Conservation (phyloP, 1,140 invertebrate species). For the Melipona quadrifasciata region DNA sequence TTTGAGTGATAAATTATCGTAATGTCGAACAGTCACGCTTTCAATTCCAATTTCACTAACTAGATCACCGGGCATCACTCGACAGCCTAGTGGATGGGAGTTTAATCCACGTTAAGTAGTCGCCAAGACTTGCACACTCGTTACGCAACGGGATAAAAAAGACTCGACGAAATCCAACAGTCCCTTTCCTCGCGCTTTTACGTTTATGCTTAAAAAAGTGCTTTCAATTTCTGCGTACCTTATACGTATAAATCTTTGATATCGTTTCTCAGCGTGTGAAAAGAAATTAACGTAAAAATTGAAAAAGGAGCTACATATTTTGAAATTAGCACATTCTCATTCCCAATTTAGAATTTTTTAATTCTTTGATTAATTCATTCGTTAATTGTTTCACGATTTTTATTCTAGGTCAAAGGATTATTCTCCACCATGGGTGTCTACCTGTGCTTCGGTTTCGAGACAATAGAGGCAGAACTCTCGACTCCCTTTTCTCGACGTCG, state of each 20-base stretch:
- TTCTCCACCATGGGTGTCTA: conserved; percentile 9
- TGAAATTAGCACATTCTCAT: too few relatives aligned
- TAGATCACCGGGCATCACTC: conserved; percentile 37
- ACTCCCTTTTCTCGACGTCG: conserved; percentile 49
- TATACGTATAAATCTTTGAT: too few relatives aligned
- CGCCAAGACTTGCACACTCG: background rate
- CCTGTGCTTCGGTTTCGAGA: conserved; percentile 60
- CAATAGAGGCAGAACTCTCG: conserved; percentile 65
- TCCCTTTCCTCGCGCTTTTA: background rate
- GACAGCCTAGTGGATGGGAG: background rate
- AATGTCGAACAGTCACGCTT: conserved; percentile 62
- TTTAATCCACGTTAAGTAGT: background rate
- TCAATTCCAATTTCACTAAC: conserved; percentile 62
- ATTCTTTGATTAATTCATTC: background rate
- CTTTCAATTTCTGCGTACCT: background rate
- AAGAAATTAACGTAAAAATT: too few relatives aligned
- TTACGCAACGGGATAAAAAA: conserved; percentile 21
- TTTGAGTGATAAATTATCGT: conserved; percentile 66
- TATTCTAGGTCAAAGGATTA: background rate
- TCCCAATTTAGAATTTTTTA: too few relatives aligned
- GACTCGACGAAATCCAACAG: background rate
- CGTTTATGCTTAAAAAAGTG: too few relatives aligned
- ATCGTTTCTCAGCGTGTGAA: too few relatives aligned
- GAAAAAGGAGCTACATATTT: too few relatives aligned
- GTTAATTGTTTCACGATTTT: background rate